Evolutionary conservation across 2,113 vertebrate species (phyloP).

Genomic region (Leucopsar rothschildi): DNA sequence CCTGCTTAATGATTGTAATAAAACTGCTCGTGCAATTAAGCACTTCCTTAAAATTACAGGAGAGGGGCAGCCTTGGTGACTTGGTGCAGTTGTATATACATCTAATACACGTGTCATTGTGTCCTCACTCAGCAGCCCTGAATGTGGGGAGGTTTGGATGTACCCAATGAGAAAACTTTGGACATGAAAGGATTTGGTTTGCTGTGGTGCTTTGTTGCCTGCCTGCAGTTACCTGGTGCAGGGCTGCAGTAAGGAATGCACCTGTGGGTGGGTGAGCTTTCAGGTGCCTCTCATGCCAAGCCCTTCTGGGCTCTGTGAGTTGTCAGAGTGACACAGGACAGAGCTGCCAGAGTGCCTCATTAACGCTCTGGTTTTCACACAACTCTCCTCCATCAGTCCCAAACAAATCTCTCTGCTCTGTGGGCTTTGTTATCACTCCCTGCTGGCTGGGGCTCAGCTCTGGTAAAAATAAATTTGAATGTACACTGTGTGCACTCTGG

Average conservation of each 20-base stretch:
- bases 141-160: background rate
- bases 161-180: background rate
- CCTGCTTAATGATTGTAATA: background rate
- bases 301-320: background rate
- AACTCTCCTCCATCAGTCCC: background rate
- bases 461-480: conserved; percentile 7
- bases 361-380: background rate
- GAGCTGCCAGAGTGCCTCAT: background rate
- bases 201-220: background rate
- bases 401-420: background rate
- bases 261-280: background rate
- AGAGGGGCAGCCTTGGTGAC: background rate
- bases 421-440: background rate
- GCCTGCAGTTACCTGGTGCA: background rate
- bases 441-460: background rate
- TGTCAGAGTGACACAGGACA: background rate
- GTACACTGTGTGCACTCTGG: background rate
- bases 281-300: background rate
- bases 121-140: background rate
- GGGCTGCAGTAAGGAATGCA: background rate
- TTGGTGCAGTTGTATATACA: background rate
- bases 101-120: background rate
- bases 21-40: background rate
- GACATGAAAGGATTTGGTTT: rapidly evolving
- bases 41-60: background rate